Base-by-base conservation (phyloP, 2,113 vertebrate genomes). In the Symphodus melops region DNA sequence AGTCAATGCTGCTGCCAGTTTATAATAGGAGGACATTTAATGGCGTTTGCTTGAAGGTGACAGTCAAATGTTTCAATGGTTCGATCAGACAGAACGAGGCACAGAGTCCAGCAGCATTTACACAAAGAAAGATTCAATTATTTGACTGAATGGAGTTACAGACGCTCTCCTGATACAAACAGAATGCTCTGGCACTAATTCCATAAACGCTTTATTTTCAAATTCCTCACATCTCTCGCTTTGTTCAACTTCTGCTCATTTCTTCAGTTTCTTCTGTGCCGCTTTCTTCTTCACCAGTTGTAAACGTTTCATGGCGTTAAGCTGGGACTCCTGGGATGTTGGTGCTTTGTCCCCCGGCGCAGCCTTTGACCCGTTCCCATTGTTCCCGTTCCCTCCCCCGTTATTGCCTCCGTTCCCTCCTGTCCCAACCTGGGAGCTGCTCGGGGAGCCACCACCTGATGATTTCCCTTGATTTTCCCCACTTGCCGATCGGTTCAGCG, bases 261-360 rank as follows among this genome's bases (percentile, higher is more conserved):
- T 99, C 88, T 97, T 99, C 49, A 98, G 93, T 61, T 98, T 99
- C 92, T 97, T 98, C 52, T 99, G 97, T 4, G 97, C 98, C 0
- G 98, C 98, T 91, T 99, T 99, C 94, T 99, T 99, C 93, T 99
- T 99, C 57, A 99, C 97, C 94, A 97, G 96, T 3, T 99, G 97
- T 5, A 99, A 92, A 41, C 98, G 94, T 66, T 98, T 99, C 97
- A 99, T 97, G 70, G 98, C 98, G 25, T 97, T 98, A 42, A 99
- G 95, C 90, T 99, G 98, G 10, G 97, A 98, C 58, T 99, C 98
- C 82, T 99, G 98, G 12, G 97, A 98, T 2, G 97, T 98, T 0
- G 96, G 97, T 1, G 94, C 94, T 87, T 99, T 99, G 0, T 96
- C 92, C 20, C 96, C 95, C 0, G 93, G 60, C 0, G 88, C 42